Conservation (phyloP, 2,888 invertebrate genomes). For the Deroplatys truncata region DNA sequence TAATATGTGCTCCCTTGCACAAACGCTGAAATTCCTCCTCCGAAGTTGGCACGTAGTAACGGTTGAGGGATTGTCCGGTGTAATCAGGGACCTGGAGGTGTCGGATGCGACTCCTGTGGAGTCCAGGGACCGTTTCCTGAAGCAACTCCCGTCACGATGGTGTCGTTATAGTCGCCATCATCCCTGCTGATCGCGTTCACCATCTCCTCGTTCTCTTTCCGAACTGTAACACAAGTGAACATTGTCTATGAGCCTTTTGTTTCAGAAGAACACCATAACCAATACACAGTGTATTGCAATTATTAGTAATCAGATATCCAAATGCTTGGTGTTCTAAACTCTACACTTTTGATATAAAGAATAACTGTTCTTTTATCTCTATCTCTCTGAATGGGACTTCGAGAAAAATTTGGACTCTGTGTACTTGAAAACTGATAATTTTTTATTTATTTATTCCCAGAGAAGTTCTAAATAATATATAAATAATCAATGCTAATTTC, state of each 20-base stretch:
- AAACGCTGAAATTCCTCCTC: not conserved
- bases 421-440: too few species aligned
- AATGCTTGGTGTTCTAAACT: too few species aligned
- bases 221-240: slow-evolving; percentile 61
- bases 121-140: not conserved
- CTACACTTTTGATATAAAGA: too few species aligned
- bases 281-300: too few species aligned
- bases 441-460: too few species aligned
- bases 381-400: too few species aligned
- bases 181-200: slow-evolving; percentile 51
- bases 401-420: too few species aligned
- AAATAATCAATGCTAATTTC: too few species aligned
- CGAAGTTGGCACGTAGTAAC: not conserved
- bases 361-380: too few species aligned
- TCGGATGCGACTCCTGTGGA: not conserved
- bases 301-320: too few species aligned
- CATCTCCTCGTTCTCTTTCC: slow-evolving; percentile 84
- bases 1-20: not conserved
- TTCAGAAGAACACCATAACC: not conserved
- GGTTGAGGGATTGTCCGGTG: not conserved
- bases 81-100: not conserved
- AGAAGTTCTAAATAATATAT: too few species aligned
- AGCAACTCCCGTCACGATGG: not conserved
- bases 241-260: not conserved
- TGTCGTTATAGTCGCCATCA: not conserved